Percentiles rank a stretch among this genome's conserved stretches.
Conservation (phyloP, 92 coral and sea anemone genomes). For the Palythoa grandis region DNA sequence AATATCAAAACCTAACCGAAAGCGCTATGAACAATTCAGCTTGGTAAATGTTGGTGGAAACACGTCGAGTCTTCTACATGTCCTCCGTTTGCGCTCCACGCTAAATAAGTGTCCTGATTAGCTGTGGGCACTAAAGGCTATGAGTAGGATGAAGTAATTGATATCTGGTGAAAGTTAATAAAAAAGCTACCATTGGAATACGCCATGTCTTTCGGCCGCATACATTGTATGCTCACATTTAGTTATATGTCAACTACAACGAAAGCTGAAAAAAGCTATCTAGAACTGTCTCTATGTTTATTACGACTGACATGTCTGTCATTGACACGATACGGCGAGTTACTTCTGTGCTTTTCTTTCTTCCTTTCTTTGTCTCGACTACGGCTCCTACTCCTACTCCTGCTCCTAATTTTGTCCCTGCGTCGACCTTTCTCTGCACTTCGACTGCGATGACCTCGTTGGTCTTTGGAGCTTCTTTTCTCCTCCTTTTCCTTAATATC, state of each 20-base stretch:
- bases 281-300: slow-evolving; percentile 18
- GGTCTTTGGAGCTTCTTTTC: not conserved
- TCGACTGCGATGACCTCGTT: slow-evolving; percentile 28
- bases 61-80: too few relatives aligned
- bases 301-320: slow-evolving; percentile 17
- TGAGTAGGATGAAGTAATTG: not conserved
- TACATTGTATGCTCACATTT: not conserved
- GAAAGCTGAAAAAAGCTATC: not conserved
- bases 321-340: slow-evolving; percentile 16
- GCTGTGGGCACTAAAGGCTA: too few relatives aligned
- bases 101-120: too few relatives aligned
- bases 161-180: not conserved
- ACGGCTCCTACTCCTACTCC: slow-evolving; percentile 61
- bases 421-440: slow-evolving; percentile 52
- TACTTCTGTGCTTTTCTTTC: slow-evolving; percentile 16
- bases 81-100: not conserved
- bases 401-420: slow-evolving; percentile 60
- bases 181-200: not conserved
- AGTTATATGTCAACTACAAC: not conserved
- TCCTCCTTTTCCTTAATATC: slow-evolving; percentile 10
- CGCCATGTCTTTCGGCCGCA: not conserved
- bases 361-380: slow-evolving; percentile 66
- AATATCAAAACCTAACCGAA: not conserved
- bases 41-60: not conserved
- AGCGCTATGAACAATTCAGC: not conserved